These are phyloP conservation scores for Clepsis dumicolana DNA, from an alignment of 2,888 invertebrate genomes.

Conservation along the genomic window DNA sequence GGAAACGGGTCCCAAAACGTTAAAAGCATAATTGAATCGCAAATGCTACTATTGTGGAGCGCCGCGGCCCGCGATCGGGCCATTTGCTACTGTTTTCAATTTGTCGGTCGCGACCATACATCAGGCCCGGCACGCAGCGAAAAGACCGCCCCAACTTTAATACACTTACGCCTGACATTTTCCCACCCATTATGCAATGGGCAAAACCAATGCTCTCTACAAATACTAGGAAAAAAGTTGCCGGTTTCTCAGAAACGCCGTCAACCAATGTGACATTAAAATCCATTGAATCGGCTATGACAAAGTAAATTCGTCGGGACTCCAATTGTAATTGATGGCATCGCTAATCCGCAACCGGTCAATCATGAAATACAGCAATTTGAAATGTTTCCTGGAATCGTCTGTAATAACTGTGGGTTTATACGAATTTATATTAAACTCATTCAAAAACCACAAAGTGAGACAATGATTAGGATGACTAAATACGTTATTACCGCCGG, in stretches of 20 bases:
- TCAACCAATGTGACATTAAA: conserved; percentile 22
- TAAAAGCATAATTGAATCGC: conserved; percentile 43
- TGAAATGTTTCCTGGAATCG: conserved; percentile 2
- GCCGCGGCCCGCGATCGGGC: conserved; percentile 66
- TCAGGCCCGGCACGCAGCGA: conserved; percentile 72
- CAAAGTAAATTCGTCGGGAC: conserved; percentile 3
- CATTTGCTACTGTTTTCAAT: conserved; percentile 82
- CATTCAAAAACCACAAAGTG: background rate
- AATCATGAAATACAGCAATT: conserved; percentile 14
- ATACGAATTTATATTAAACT: background rate
- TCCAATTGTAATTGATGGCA: conserved; percentile 20
- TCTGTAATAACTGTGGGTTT: background rate
- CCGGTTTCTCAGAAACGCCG: conserved; percentile 55
- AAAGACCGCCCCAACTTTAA: conserved; percentile 72
- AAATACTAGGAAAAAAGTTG: conserved; percentile 64
- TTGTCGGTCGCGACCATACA: conserved; percentile 76
- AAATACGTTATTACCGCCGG: background rate
- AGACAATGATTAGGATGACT: background rate
- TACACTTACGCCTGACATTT: conserved; percentile 81
- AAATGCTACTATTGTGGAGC: conserved; percentile 59
- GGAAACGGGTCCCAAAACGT: conserved; percentile 29
- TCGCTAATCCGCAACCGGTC: conserved; percentile 15
- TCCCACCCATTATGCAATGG: conserved; percentile 79
- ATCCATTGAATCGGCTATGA: conserved; percentile 17
- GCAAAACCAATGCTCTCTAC: conserved; percentile 69